Conservation (phyloP, 2,888 invertebrate genomes). For the Atrina japonica region DNA sequence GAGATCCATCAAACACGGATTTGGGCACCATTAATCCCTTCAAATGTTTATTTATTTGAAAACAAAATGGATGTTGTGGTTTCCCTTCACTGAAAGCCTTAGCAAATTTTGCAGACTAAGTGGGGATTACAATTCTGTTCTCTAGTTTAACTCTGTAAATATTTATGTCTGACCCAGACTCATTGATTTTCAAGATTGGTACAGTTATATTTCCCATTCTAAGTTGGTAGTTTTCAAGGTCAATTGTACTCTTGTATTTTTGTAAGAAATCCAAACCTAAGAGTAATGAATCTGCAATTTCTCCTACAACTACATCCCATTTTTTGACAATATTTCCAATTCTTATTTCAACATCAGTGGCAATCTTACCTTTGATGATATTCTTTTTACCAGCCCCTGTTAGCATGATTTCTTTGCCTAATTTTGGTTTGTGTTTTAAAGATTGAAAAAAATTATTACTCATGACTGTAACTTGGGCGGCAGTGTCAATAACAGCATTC, state of each 20-base stretch:
- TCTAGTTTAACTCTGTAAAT: slow-evolving; percentile 7
- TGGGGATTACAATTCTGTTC: slow-evolving; percentile 8
- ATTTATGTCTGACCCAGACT: too few species aligned
- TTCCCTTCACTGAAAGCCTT: background rate
- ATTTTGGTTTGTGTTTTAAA: too few species aligned
- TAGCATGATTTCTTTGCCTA: too few species aligned
- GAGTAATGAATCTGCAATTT: slow-evolving; percentile 4
- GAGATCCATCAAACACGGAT: background rate
- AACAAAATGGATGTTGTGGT: background rate
- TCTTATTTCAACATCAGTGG: background rate
- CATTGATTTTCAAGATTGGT: too few species aligned
- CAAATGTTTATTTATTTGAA: background rate
- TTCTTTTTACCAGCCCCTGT: too few species aligned
- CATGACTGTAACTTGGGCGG: too few species aligned
- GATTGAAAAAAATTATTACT: too few species aligned
- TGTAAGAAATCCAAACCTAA: slow-evolving; percentile 9
- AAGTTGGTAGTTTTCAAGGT: too few species aligned
- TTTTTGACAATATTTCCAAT: background rate
- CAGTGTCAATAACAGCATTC: too few species aligned
- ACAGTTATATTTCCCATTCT: too few species aligned
- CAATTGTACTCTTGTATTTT: too few species aligned
- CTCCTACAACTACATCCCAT: slow-evolving; percentile 16
- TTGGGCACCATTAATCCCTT: background rate
- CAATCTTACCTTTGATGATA: background rate
- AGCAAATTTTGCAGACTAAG: background rate